Conservation (phyloP, 2,797 vertebrate genomes). For the Spheniscus humboldti region DNA sequence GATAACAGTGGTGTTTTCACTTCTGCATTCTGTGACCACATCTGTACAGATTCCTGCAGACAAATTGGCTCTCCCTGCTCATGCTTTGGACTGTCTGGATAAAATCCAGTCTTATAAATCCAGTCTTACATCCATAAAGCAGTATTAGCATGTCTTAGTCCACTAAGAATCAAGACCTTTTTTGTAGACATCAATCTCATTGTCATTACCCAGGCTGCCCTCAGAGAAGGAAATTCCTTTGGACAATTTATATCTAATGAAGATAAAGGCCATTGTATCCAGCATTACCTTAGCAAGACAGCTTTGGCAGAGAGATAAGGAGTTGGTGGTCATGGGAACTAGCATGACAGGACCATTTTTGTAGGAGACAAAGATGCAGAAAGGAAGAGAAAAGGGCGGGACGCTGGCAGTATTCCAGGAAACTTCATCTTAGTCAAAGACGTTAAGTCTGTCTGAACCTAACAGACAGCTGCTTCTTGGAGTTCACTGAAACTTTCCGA, state of each 20-base stretch:
- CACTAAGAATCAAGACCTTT: background rate
- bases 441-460: background rate
- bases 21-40: background rate
- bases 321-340: background rate
- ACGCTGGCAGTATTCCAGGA: background rate
- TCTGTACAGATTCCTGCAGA: background rate
- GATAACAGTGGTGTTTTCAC: background rate
- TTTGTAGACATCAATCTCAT: background rate
- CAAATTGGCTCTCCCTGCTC: background rate
- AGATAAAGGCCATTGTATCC: background rate
- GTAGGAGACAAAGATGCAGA: background rate
- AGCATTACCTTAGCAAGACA: background rate
- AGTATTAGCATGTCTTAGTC: background rate
- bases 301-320: background rate
- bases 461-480: background rate
- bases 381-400: background rate
- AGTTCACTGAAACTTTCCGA: background rate
- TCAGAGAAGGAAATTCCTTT: background rate
- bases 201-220: background rate
- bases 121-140: background rate
- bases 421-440: background rate
- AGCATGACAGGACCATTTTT: background rate
- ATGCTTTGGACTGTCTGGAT: background rate
- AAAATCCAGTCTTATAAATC: background rate
- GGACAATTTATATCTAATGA: background rate